Base-by-base conservation (phyloP, 2,113 vertebrate genomes). In the Oncorhynchus kisutch region DNA sequence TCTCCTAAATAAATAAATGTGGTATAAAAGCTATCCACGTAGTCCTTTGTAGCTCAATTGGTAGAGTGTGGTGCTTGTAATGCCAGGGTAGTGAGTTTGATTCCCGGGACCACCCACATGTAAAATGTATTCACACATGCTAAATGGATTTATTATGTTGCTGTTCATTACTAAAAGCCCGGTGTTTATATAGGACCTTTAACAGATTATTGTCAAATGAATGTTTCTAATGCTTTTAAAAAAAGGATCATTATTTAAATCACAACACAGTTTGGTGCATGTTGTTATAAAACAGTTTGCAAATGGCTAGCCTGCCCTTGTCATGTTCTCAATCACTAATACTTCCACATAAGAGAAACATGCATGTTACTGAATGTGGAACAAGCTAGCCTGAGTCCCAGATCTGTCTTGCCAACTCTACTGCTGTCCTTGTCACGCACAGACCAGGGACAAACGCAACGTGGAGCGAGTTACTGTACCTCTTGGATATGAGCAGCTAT, bases 401-500 rank as follows among this genome's bases (percentile, higher is more conserved):
- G 51, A 54, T 54, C 12, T 54, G 51, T 54, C 51, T 54, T 54
- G 14, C 16, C 16, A 1, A 18, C 51, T 18, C 51, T 3, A 54
- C 39, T 45, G 39, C 39, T 45, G 39, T 45, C 51, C 71, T 11
- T 3, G 12, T 49, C 39, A n/a, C 12, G 12, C 24, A n/a, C 25
- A 14, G 39, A 77, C n/a, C 11, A n/a, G 16, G 34, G 11, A 18
- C 13, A 39, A 8, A 27, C 6, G 54, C 31, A 22, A 25, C 2
- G 62, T 11, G 60, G 22, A 25, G 24, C 29, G 6, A 24, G 12
- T n/a, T 59, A 75, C 39, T 45, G 2, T 96, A 98, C 97, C 96
- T 98, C 96, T 90, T 98, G 96, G 89, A 98, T 98, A 82, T 97
- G 96, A 74, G 91, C 93, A 66, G 96, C 97, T 87, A 98, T 95